These are phyloP conservation scores for Poecile montanus DNA, from an alignment of 2,797 vertebrate species.

Conservation along the genomic window DNA sequence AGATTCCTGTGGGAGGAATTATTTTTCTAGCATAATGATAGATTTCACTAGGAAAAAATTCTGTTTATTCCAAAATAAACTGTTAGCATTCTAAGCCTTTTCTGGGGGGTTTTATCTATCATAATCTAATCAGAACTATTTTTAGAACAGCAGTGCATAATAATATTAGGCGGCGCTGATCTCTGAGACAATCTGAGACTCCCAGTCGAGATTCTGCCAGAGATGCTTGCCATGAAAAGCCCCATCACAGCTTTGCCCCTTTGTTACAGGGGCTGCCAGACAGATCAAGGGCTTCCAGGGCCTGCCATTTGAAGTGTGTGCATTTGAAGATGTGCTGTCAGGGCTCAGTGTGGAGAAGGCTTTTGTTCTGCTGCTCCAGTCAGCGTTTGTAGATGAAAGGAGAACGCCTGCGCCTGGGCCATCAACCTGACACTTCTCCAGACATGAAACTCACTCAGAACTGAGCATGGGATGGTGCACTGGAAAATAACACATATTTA, in stretches of 20 bases:
- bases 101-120: slow-evolving; percentile 19
- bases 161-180: slow-evolving; percentile 20
- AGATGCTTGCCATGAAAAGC: neutral
- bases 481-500: neutral
- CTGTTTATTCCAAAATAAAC: slow-evolving; percentile 35
- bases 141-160: slow-evolving; percentile 32
- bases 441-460: slow-evolving; percentile 16
- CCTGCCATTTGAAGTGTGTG: slow-evolving; percentile 34
- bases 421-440: slow-evolving; percentile 32
- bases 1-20: neutral
- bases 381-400: slow-evolving; percentile 55
- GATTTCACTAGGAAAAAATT: slow-evolving; percentile 18
- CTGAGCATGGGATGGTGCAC: neutral
- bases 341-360: neutral
- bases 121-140: slow-evolving; percentile 50
- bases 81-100: slow-evolving; percentile 41
- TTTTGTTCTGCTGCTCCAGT: slow-evolving; percentile 45
- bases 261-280: slow-evolving; percentile 43
- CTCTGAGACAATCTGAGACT: slow-evolving; percentile 35
- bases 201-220: neutral
- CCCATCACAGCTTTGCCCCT: slow-evolving; percentile 18
- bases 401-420: neutral
- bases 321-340: slow-evolving; percentile 22
- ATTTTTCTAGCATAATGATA: neutral
- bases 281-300: slow-evolving; percentile 41